Percentiles rank a stretch among this genome's conserved stretches.
Conservation (phyloP, 1,140 invertebrate genomes). For the Zaprionus lachaisei region DNA sequence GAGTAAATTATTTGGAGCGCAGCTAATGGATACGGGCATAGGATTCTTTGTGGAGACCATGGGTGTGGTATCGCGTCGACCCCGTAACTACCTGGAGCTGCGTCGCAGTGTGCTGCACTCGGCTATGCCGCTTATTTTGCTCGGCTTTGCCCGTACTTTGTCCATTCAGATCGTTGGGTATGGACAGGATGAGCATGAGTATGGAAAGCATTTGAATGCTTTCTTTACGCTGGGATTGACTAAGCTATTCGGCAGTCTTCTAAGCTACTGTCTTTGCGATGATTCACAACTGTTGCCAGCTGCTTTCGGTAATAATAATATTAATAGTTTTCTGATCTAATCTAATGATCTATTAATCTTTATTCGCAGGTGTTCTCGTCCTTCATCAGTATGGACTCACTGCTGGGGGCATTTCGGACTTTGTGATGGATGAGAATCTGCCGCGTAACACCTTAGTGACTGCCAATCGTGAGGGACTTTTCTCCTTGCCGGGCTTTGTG, state of each 20-base stretch:
- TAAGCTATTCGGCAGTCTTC: conserved; percentile 88
- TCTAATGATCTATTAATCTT: conserved; percentile 83
- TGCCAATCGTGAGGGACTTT: conserved; percentile 96
- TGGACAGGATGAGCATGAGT: conserved; percentile 94
- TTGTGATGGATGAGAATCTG: conserved; percentile 88
- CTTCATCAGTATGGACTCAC: conserved; percentile 50
- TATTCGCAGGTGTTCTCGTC: conserved; percentile 33
- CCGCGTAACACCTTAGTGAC: conserved; percentile 88
- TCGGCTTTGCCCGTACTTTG: conserved; percentile 90
- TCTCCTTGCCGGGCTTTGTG: conserved; percentile 93
- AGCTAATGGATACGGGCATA: conserved; percentile 97
- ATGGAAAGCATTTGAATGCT: conserved; percentile 98
- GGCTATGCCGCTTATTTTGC: conserved; percentile 86
- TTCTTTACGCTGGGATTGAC: conserved; percentile 96
- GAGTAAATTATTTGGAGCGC: conserved; percentile 93
- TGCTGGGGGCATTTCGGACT: conserved; percentile 87
- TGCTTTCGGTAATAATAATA: conserved; percentile 63
- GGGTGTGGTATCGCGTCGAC: conserved; percentile 88
- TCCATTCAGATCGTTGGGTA: conserved; percentile 89
- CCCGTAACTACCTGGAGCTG: conserved; percentile 66
- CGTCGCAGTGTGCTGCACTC: conserved; percentile 74
- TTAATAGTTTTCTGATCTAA: background rate
- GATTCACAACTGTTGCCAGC: conserved; percentile 52
- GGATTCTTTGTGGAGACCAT: conserved; percentile 94
- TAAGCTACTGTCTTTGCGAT: conserved; percentile 35